phyloP scores from a whole-genome alignment of 2,888 invertebrate genomes.

The Caradrina clavipalpis region DNA sequence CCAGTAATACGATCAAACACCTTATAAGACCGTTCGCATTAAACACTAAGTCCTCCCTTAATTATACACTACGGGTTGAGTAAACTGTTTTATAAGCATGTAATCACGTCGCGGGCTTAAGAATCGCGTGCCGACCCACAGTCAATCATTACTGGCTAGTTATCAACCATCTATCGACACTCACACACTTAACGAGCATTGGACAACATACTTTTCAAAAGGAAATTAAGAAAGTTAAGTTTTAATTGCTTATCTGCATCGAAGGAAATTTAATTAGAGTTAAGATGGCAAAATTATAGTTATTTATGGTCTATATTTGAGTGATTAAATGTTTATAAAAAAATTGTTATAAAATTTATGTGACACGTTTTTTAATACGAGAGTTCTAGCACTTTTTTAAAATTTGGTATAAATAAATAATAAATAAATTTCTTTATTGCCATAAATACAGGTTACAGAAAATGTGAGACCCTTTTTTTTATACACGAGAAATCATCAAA shows the following conservation, averaged over 20 bases:
- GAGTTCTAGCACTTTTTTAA: no score
- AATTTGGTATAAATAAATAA: no score
- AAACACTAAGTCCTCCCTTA: constrained; percentile 21
- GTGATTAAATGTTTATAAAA: no score
- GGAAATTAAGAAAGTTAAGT: constrained; percentile 59
- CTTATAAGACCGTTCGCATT: constrained; percentile 7
- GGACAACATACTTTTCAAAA: constrained; percentile 51
- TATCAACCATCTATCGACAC: constrained; percentile 56
- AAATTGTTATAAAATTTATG: no score
- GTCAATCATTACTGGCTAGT: constrained; percentile 41
- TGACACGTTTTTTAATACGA: no score
- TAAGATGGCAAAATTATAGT: constrained; percentile 17
- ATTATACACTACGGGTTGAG: constrained; percentile 32
- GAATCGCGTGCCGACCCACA: constrained; percentile 55
- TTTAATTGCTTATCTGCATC: constrained; percentile 42
- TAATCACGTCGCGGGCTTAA: constrained; percentile 43
- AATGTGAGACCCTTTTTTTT: no score
- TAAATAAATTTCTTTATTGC: no score
- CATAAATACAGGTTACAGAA: no score
- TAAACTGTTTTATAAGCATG: constrained; percentile 52
- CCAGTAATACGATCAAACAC: constrained; percentile 3
- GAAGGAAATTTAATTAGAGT: constrained; percentile 34
- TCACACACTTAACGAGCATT: constrained; percentile 42
- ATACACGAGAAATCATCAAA: no score
- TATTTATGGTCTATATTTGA: no score